These are phyloP conservation scores for Epirrita christyi DNA, from an alignment of 2,888 invertebrate genomes.

Conservation along the genomic window DNA sequence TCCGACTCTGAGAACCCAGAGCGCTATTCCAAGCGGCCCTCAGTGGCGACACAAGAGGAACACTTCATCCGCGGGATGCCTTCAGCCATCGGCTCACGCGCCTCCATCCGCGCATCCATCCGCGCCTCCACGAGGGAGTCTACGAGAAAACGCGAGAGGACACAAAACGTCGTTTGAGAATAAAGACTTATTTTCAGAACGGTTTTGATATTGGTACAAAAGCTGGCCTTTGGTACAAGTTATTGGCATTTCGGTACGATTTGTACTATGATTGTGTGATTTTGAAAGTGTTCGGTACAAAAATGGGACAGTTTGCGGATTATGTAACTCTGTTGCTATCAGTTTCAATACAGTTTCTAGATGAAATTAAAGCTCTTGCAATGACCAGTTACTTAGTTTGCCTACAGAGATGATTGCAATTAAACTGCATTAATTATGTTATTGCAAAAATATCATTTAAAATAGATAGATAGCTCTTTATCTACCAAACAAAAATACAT, in stretches of 20 bases:
- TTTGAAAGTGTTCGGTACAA: no score
- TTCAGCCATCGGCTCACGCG: conserved; percentile 66
- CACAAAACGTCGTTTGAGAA: conserved; percentile 30
- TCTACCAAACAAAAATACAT: no score
- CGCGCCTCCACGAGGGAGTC: conserved; percentile 55
- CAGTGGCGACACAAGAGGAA: conserved; percentile 49
- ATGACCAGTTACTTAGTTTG: no score
- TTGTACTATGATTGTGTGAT: no score
- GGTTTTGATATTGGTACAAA: conserved; percentile 7
- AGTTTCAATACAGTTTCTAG: no score
- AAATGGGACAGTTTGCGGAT: no score
- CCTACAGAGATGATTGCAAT: no score
- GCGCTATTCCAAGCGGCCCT: conserved; percentile 58
- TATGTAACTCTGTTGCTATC: no score
- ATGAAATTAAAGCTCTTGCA: no score
- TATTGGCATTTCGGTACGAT: not conserved
- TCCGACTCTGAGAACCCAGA: conserved; percentile 55
- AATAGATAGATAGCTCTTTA: no score
- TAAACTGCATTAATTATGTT: no score
- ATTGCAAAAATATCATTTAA: no score
- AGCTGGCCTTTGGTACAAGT: conserved; percentile 3
- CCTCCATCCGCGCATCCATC: conserved; percentile 69
- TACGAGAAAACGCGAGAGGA: conserved; percentile 21
- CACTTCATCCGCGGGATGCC: conserved; percentile 66
- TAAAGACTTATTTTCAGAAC: not conserved